Conservation (phyloP, 2,888 invertebrate species). For the Drosophila barbarae region DNA sequence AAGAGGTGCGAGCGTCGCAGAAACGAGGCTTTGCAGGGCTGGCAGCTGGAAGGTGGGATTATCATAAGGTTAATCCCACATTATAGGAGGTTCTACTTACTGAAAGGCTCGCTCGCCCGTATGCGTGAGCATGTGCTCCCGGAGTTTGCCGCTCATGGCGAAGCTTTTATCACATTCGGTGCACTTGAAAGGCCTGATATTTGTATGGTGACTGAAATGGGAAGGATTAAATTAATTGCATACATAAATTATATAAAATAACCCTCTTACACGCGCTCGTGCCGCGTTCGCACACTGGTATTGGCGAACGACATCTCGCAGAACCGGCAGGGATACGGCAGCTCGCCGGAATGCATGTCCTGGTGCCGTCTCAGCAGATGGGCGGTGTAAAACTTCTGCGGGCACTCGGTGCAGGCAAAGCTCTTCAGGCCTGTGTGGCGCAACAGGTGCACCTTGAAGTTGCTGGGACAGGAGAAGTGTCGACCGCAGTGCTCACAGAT, state of each 20-base stretch:
- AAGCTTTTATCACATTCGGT: slow-evolving; percentile 60
- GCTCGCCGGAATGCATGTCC: slow-evolving; percentile 44
- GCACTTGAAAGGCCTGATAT: slow-evolving; percentile 60
- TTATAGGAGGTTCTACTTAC: slow-evolving; percentile 29
- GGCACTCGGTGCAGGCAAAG: slow-evolving; percentile 50
- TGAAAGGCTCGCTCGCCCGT: slow-evolving; percentile 61
- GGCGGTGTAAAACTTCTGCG: slow-evolving; percentile 57
- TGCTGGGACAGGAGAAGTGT: slow-evolving; percentile 64
- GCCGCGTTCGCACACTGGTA: slow-evolving; percentile 62
- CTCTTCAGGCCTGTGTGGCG: slow-evolving; percentile 58
- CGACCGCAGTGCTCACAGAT: slow-evolving; percentile 62
- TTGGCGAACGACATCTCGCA: slow-evolving; percentile 60
- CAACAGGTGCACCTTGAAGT: slow-evolving; percentile 61
- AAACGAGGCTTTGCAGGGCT: slow-evolving; percentile 59
- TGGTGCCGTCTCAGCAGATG: slow-evolving; percentile 59
- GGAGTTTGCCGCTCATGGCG: slow-evolving; percentile 60
- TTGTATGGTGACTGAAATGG: slow-evolving; percentile 54
- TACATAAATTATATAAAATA: too few relatives aligned
- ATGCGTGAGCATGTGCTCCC: slow-evolving; percentile 60
- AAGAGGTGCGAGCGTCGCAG: slow-evolving; percentile 57
- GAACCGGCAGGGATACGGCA: slow-evolving; percentile 58
- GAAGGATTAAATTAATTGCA: neutral
- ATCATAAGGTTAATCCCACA: too few relatives aligned
- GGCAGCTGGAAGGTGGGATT: slow-evolving; percentile 43
- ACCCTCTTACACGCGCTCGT: slow-evolving; percentile 54